Evolutionary conservation across 2,888 invertebrate species (phyloP).

Genomic region (Limenitis camilla): DNA sequence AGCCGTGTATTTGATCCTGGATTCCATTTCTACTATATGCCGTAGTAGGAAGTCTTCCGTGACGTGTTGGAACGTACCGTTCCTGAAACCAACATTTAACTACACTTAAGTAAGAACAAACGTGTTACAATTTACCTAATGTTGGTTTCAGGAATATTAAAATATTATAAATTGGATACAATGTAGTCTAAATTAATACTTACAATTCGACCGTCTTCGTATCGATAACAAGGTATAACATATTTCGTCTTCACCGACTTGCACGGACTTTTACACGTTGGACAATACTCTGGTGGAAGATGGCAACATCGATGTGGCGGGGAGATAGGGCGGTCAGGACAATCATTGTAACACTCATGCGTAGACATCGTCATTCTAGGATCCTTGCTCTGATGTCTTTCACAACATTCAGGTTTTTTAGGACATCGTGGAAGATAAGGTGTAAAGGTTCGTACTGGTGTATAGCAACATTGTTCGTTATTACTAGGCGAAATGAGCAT

Average conservation of each 20-base stretch:
- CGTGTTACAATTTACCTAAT: not conserved
- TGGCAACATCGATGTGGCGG: not conserved
- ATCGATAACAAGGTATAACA: constrained; percentile 64
- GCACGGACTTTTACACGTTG: constrained; percentile 27
- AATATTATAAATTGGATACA: not conserved
- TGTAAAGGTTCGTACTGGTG: constrained; percentile 26
- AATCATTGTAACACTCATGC: constrained; percentile 18
- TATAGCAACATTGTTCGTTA: constrained; percentile 33
- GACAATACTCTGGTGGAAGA: constrained; percentile 16
- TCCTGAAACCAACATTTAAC: constrained; percentile 67
- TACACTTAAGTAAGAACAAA: constrained; percentile 21
- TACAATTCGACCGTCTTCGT: constrained; percentile 67
- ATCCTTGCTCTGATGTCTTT: constrained; percentile 26
- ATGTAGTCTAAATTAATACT: constrained; percentile 31
- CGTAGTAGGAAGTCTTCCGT: constrained; percentile 56
- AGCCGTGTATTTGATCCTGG: constrained; percentile 63
- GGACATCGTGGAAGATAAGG: constrained; percentile 47
- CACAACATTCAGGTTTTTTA: constrained; percentile 38
- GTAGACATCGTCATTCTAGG: constrained; percentile 1
- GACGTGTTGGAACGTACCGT: constrained; percentile 61
- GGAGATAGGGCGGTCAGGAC: constrained; percentile 2
- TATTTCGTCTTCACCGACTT: constrained; percentile 42
- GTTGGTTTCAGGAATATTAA: constrained; percentile 32
- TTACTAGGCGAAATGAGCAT: constrained; percentile 36
- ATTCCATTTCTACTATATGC: constrained; percentile 60